phyloP scores from a whole-genome alignment of 1,140 invertebrate species.

The Hormaphis cornu region DNA sequence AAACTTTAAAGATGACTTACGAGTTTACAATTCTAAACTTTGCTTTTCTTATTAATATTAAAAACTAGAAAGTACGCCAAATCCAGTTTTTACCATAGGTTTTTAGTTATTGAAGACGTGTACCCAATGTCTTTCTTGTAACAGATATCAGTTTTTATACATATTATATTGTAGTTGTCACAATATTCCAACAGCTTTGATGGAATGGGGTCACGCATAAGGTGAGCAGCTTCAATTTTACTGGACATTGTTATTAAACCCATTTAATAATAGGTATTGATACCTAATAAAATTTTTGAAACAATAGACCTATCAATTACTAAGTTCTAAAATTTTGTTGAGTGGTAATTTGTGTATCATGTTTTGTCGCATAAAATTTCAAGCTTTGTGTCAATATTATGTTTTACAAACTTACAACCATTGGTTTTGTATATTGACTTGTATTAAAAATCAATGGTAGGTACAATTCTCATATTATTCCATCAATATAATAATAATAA shows the following conservation, averaged over 20 bases:
- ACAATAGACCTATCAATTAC: not conserved
- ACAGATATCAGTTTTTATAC: not conserved
- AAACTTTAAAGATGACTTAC: not conserved
- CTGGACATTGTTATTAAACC: not conserved
- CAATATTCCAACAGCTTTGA: conserved; percentile 1
- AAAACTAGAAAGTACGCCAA: not conserved
- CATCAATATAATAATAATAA: too few species aligned
- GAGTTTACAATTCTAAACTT: not conserved
- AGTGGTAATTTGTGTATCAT: too few species aligned
- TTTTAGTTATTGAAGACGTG: not conserved
- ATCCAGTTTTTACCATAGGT: too few species aligned
- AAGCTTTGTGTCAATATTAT: too few species aligned
- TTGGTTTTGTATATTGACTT: too few species aligned
- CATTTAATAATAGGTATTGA: not conserved
- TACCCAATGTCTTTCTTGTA: not conserved
- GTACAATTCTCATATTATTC: too few species aligned
- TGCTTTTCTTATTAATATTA: too few species aligned
- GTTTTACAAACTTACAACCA: too few species aligned
- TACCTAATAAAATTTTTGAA: not conserved
- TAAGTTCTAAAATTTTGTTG: too few species aligned
- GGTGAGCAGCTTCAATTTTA: not conserved
- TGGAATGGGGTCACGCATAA: conserved; percentile 31
- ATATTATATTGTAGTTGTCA: not conserved
- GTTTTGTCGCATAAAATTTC: too few species aligned
- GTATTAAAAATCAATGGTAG: too few species aligned